Evolutionary conservation across 1,140 invertebrate genomes (phyloP).

Genomic region (Rhagoletis zephyria): DNA sequence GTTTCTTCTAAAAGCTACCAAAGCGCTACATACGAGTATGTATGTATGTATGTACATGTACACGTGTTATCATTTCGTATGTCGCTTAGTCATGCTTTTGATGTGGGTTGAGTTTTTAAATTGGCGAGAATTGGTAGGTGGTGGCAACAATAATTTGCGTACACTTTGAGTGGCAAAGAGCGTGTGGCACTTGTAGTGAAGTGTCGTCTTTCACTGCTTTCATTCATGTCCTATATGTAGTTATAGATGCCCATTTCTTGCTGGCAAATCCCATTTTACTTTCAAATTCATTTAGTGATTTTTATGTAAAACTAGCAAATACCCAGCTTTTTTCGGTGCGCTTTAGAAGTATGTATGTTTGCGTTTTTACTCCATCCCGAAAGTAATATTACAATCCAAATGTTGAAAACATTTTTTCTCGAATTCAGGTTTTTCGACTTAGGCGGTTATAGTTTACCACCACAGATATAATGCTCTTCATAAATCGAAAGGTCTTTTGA

Average conservation of each 20-base stretch:
- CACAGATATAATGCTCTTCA: no score
- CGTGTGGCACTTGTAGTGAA: not conserved
- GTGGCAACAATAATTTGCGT: constrained; percentile 19
- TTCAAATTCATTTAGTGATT: not conserved
- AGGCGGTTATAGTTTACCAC: no score
- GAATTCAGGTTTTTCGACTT: no score
- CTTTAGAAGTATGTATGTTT: no score
- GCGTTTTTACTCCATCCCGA: no score
- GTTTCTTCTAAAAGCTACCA: not conserved
- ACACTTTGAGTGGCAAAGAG: constrained; percentile 37
- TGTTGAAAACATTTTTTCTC: no score
- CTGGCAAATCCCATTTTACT: not conserved
- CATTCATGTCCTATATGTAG: not conserved
- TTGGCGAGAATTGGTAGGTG: not conserved
- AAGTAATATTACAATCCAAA: no score
- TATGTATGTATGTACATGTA: not conserved
- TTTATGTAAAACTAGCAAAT: no score
- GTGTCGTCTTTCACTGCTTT: not conserved
- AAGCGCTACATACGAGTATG: not conserved
- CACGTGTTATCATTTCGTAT: not conserved
- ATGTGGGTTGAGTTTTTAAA: constrained; percentile 31
- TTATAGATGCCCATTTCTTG: no score
- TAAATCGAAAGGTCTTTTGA: no score
- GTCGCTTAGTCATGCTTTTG: not conserved
- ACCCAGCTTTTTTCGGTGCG: no score